Evolutionary conservation across 2,113 vertebrate genomes (phyloP).

Genomic region (Melanostigma gelatinosum): DNA sequence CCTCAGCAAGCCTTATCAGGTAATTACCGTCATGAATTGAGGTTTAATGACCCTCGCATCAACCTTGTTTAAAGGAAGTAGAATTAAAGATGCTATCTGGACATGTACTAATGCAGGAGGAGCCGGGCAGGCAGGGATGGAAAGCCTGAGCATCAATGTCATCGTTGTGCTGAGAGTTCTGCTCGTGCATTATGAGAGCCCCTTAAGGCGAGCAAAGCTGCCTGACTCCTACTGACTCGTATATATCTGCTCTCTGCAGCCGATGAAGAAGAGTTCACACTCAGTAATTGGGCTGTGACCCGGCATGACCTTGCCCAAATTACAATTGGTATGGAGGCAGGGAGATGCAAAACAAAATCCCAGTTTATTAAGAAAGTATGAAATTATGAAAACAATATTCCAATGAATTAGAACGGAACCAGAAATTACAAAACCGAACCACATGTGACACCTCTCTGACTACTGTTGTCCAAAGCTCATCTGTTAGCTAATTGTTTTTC

Average conservation of each 20-base stretch:
- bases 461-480: neutral
- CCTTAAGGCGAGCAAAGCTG: conserved; percentile 52
- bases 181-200: conserved; percentile 64
- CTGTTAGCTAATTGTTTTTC: neutral
- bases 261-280: conserved; percentile 25
- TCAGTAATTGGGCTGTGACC: conserved; percentile 47
- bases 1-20: conserved; percentile 75
- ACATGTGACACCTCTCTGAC: neutral
- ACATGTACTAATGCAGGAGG: conserved; percentile 69
- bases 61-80: conserved; percentile 79
- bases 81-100: conserved; percentile 83
- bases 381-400: neutral
- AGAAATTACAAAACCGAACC: neutral
- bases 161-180: conserved; percentile 65
- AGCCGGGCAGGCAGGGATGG: conserved; percentile 43
- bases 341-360: conserved; percentile 7
- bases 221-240: conserved; percentile 47
- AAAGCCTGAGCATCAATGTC: conserved; percentile 69
- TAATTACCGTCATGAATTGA: conserved; percentile 81
- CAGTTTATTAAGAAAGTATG: neutral
- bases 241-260: conserved; percentile 35
- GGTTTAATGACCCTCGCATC: conserved; percentile 77
- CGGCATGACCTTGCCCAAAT: conserved; percentile 4
- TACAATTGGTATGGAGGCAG: conserved; percentile 1
- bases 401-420: conserved; percentile 3